Base-by-base conservation (phyloP, 2,113 vertebrate genomes). In the Amia ocellicauda region DNA sequence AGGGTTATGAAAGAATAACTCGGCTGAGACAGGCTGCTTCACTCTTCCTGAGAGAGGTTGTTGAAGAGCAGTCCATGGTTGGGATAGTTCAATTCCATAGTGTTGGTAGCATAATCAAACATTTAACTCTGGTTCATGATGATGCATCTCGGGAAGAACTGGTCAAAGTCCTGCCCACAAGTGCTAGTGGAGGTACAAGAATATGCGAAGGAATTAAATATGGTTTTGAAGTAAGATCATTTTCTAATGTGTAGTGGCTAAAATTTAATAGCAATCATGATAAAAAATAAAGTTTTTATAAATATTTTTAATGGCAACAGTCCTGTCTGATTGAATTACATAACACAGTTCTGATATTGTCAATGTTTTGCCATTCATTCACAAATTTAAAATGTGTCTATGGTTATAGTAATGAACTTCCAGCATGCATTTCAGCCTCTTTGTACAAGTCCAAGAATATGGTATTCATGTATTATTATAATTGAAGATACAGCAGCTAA, bases 1-100 rank as follows among this genome's bases (percentile, higher is more conserved):
- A 75, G 70, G 64, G n/a, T 0, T 24, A 3, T 13, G 0, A 7
- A 1, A 69, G 82, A 52, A 52, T 87, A 8, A 23, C 69, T 41
- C 71, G 10, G 54, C 43, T 80, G 9, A 72, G 29, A 7, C 86
- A 86, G 69, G 84, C 86, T 47, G 74, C 80, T 24, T 79, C 76
- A 60, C 36, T 85, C 20, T 90, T 88, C 36, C 53, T 90, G n/a
- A 74, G 66, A 52, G 71, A 82, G 16, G 64, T 83, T 66, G 69
- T 83, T 64, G 79, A 88, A 66, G 59, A 58, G 4, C 69, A 67
- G 20, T 72, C 85, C 7, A 69, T 69, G 31, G 72, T 88, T 62
- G 86, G 78, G 5, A 85, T 90, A 58, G 70, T 76, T 8, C 23
- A 7, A 2, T 73, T 76, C 27, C 40, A 55, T 14, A 0, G 1